Base-by-base conservation (phyloP, 2,888 invertebrate genomes). In the Troilus luridus region DNA sequence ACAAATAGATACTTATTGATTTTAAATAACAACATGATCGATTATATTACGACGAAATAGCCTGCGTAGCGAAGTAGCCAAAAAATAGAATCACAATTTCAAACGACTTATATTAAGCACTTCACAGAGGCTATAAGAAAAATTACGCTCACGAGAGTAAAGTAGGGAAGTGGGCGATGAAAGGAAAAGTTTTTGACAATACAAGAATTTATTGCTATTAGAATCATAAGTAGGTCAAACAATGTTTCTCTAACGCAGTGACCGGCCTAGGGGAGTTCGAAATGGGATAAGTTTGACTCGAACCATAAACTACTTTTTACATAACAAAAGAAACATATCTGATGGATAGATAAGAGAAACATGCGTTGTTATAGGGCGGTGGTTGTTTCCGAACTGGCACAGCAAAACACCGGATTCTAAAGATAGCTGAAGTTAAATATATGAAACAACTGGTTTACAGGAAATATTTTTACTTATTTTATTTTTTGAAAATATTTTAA, bases 181-280 rank as follows among this genome's bases (percentile, higher is more conserved):
- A 14, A 77, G 24, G 72, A 27, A 77, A 77, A 41, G 14, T 77
- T 77, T 77, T 41, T 1, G 41, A 14, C 27, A 77, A 77, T 17
- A 77, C 72, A 77, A 77, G 72, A 77, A 77, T 77, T 77, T 77
- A 77, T 77, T 77, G 41, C 72, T 77, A 77, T 77, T 77, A 41
- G 72, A 77, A 77, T 77, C 17, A 17, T 77, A 77, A 77, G 27
- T 77, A 77, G 72, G 72, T 77, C 72, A 77, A 77, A 77, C 72
- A 77, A 17, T 77, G 72, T 77, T 77, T 77, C 27, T 19, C 72
- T 77, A 77, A 77, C 27, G 12, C 27, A 77, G 72, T 77, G 19
- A 17, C 41, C 41, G 72, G 21, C 67, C 9, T 67, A 41, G 41
- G 24, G 24, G 12, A 11, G 24, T 67, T 67, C 12, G 72, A 41